A percentile compares a stretch with the other conserved stretches of the same genome.
Evolutionary conservation across 1,140 invertebrate species (phyloP).

Genomic region (Mactra quadrangularis): DNA sequence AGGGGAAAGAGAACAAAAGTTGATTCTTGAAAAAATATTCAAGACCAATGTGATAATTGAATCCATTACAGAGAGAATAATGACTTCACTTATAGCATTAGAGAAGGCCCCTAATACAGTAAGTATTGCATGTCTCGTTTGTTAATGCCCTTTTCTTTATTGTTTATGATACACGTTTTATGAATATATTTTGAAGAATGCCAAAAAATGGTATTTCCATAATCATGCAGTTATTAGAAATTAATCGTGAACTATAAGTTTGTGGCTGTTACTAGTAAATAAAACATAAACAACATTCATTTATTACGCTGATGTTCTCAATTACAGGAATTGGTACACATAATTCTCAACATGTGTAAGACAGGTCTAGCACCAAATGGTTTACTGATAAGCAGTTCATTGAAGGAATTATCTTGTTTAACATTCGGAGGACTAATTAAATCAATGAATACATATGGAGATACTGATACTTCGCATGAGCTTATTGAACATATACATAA

Average conservation of each 20-base stretch:
- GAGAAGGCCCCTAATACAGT: neutral
- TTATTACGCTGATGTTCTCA: no score
- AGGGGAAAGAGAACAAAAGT: neutral
- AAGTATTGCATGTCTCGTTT: neutral
- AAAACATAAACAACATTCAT: no score
- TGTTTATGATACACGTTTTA: neutral
- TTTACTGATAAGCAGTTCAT: neutral
- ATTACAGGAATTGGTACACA: neutral
- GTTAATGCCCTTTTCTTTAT: neutral
- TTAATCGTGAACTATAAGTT: no score
- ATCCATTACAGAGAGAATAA: neutral
- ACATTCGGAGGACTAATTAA: neutral
- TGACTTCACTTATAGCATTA: neutral
- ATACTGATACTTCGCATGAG: neutral
- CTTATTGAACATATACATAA: slow-evolving; percentile 1
- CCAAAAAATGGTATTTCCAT: no score
- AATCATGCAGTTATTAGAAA: no score
- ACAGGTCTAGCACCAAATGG: neutral
- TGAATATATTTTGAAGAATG: neutral
- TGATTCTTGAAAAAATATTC: neutral
- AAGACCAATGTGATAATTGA: neutral
- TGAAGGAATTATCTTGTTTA: neutral
- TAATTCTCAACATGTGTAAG: neutral
- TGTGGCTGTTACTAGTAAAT: no score
- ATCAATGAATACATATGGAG: neutral